Evolutionary conservation across 1,140 invertebrate genomes (phyloP), one percentile per base, ranked within the genome.

Genomic region (Panagrolaimus sp.): DNA sequence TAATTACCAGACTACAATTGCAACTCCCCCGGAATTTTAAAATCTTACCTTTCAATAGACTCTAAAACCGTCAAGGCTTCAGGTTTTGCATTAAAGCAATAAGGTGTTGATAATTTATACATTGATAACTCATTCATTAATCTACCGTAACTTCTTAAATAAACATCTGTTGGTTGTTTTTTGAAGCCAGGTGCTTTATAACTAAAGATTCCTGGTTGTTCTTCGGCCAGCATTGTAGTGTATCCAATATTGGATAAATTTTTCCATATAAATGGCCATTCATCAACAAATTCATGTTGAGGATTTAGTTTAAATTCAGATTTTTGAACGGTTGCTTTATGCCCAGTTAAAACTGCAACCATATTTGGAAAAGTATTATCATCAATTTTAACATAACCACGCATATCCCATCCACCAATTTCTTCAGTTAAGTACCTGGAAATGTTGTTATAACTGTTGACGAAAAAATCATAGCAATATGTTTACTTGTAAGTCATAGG

Each of bases 221-320:
- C 76, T 63, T 78, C 79, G 6, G 74, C 68, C 62, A 76, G 75
- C 0, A 73, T 65, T 21, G 78, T 81, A 24, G 66, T 69, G 28
- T 71, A 70, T 10, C 69, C 73, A 28, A 63, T 21, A 1, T n/a
- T 47, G 0, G 73, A 76, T 77, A 88, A 93, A 67, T 87, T 86
- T 63, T 90, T 88, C 91, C 91, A 93, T 10, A 92, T 85, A 73
- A 91, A 89, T 2, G 89, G 88, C 77, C 91, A 92, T 47, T 85
- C 73, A 76, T 90, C 89, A 71, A 88, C 89, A 8, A 84, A 79
- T 46, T 73, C 72, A 43, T 64, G 46, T 47, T 21, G 48, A 6
- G 28, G 55, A 46, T 71, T 67, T 45, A 43, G 58, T 15, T 24
- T 17, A 17, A 71, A 43, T 64, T 71, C 69, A 6, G 67, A 47